Evolutionary conservation across 2,113 vertebrate species (phyloP), one percentile per base, ranked within the genome.

Genomic region (Oxygymnocypris stewartii): DNA sequence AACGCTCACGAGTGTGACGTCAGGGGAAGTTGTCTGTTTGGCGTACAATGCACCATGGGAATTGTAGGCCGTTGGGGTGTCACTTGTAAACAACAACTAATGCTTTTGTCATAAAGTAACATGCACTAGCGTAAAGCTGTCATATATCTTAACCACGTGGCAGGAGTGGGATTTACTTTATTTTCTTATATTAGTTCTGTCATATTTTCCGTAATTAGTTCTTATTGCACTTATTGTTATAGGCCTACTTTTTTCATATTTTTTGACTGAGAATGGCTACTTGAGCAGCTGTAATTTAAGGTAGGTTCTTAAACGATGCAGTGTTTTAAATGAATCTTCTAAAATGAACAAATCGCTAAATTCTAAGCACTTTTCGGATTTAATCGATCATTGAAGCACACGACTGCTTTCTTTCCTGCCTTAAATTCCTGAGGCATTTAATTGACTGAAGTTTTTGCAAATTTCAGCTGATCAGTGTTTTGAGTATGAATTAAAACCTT

Each of bases 21-120:
- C 12, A 31, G 59, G 28, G 10, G 42, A 76, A 59, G 71, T 4
- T 49, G 11, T 12, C 28, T 18, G 35, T 40, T 16, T 61, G 78
- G 20, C 57, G 9, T 35, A 87, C 86, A 80, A 4, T 85, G 93
- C 92, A 93, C 89, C 79, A 18, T 88, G 92, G 93, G 93, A 91
- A 87, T 90, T 92, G 92, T 13, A 90, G 90, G 92, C 71, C 6
- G 49, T 47, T 7, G 8, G 11, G 14, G 12, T 23, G 42, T 82
- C n/a, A 69, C 25, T 49, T 49, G 9, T 69, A 42, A 67, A 82
- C 40, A 82, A 11, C 54, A n/a, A 20, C 47, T n/a, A 79, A 59
- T 6, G 5, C 12, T 25, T 78, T 63, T 16, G 10, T 37, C n/a
- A 7, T 14, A 31, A 28, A 28, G 59, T 5, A 49, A 31, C 25